These are phyloP conservation scores for Margarornis squamiger DNA, from an alignment of 2,797 vertebrate genomes.

Conservation along the genomic window DNA sequence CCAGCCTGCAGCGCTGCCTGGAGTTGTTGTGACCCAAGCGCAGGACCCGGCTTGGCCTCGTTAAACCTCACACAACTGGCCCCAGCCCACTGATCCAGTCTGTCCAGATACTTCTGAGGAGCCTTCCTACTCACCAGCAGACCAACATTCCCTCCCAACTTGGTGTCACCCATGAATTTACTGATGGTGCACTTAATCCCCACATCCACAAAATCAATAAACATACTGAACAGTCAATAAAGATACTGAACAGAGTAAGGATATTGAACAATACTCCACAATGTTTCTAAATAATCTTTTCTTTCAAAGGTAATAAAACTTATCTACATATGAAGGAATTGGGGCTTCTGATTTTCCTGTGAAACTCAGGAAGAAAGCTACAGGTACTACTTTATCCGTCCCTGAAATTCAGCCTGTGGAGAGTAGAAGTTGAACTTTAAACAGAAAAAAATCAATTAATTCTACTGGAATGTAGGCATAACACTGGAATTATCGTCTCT, in stretches of 20 bases:
- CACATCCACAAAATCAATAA: not conserved
- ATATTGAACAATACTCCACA: not conserved
- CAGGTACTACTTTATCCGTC: not conserved
- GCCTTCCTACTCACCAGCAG: not conserved
- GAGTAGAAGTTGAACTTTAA: not conserved
- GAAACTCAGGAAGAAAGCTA: not conserved
- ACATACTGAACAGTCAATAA: not conserved
- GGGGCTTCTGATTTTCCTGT: not conserved
- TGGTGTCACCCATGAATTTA: not conserved
- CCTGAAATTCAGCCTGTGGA: not conserved
- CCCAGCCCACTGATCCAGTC: not conserved
- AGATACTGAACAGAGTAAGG: not conserved
- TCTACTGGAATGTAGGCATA: not conserved
- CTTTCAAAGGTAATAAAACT: not conserved
- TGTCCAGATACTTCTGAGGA: not conserved
- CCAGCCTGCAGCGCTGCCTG: not conserved
- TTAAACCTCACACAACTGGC: not conserved
- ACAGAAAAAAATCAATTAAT: not conserved
- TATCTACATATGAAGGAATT: not conserved
- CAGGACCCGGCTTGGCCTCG: not conserved
- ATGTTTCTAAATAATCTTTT: not conserved
- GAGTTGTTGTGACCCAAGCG: not conserved
- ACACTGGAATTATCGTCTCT: not conserved
- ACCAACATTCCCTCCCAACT: accelerated
- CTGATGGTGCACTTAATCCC: not conserved